Base-by-base conservation (phyloP, 1,140 invertebrate genomes). In the Achroia grisella region DNA sequence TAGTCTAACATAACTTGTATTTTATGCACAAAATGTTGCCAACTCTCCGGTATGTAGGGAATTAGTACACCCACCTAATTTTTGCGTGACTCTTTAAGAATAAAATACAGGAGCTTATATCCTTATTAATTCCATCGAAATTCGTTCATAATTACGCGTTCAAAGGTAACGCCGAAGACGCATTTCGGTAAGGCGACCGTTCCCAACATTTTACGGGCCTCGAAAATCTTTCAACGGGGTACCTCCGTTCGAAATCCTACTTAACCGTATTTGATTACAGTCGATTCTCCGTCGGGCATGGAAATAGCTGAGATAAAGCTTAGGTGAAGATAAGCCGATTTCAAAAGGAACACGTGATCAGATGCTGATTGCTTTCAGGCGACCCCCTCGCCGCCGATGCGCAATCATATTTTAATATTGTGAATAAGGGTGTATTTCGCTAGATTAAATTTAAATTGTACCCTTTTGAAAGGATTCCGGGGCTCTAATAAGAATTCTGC, bases 371-470 rank as follows among this genome's bases (percentile, higher is more conserved):
- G 75, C 68, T 63, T 61, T 52, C 49, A 52, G 57, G 49, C 56
- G 50, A 60, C 50, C 44, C 53, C 50, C 44, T 52, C 47, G 49
- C 45, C 32, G 29, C 17, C 49, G 62, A 39, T 39, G 48, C 57
- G 55, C 55, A 77, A 66, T 73, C 75, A 76, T 82, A 82, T 82
- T 82, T 79, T 78, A 79, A 82, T 82, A 78, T 77, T 66, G 76
- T 71, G 70, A 74, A 72, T 69, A 59, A 70, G 66, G 63, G 65
- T 43, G 46, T 65, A 69, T 71, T 75, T 64, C 63, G 70, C 57
- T 64, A 70, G 69, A 82, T 80, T 80, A 72, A 72, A 76, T 71
- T 62, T 48, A 61, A 70, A 65, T 71, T 60, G 62, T 64, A 52
- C 44, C 54, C 51, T 36, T 37, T 37, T 37, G 35, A 37, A 23